These are phyloP conservation scores for Sebastes diaconus DNA, from an alignment of 2,797 vertebrate genomes.

Conservation along the genomic window DNA sequence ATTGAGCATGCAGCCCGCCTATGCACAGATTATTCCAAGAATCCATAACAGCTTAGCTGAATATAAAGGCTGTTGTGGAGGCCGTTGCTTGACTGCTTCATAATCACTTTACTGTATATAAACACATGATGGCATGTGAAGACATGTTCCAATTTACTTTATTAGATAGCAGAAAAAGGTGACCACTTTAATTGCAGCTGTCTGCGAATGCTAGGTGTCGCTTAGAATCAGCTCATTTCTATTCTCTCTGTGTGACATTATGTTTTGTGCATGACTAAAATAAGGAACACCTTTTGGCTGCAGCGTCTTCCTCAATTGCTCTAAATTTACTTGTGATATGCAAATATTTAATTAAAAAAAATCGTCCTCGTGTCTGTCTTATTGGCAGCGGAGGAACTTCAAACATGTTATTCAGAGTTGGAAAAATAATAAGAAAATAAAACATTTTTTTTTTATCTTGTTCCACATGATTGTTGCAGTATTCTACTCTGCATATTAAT, in stretches of 20 bases:
- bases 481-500: conserved; percentile 50
- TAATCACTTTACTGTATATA: conserved; percentile 28
- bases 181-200: background rate
- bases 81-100: conserved; percentile 6
- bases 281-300: background rate
- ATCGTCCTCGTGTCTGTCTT: background rate
- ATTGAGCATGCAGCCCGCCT: conserved; percentile 40
- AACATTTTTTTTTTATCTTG: conserved; percentile 23
- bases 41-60: conserved; percentile 44
- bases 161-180: background rate
- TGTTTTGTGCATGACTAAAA: conserved; percentile 17
- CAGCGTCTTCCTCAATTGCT: background rate
- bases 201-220: background rate
- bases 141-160: conserved; percentile 6
- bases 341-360: conserved; percentile 26
- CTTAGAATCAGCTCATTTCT: conserved; percentile 10
- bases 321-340: conserved; percentile 28
- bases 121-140: conserved; percentile 25
- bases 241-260: conserved; percentile 1
- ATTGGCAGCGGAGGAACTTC: conserved; percentile 40
- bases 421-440: conserved; percentile 5
- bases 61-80: conserved; percentile 19
- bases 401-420: conserved; percentile 43
- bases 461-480: conserved; percentile 35
- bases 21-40: conserved; percentile 33